A percentile compares a stretch with the other conserved stretches of the same genome.
phyloP scores from a whole-genome alignment of 30 jellyfish, hydroid and myxozoan species.

The Sanderia malayensis region DNA sequence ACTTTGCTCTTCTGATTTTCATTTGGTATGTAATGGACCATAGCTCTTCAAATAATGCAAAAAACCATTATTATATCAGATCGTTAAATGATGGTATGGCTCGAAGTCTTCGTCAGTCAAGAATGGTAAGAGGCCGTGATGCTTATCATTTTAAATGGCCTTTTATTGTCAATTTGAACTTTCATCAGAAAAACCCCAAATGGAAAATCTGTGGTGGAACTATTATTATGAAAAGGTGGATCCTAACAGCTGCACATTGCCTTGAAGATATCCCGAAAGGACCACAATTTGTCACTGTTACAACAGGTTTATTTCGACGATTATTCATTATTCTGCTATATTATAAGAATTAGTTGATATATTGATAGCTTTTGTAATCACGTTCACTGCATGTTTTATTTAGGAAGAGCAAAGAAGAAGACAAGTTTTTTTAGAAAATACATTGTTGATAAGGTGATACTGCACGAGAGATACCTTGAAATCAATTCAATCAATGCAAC shows the following conservation, averaged over 20 bases:
- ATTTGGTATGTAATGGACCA: too few species aligned
- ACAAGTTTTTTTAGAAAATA: constrained; percentile 6
- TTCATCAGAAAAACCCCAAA: not conserved
- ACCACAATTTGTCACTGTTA: not conserved
- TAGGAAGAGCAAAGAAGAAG: not conserved
- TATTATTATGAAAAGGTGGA: not conserved
- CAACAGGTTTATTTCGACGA: too few species aligned
- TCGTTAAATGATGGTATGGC: too few species aligned
- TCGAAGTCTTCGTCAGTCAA: not conserved
- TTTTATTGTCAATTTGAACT: not conserved
- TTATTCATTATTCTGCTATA: too few species aligned
- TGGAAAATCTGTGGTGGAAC: not conserved
- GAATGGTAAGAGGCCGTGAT: not conserved
- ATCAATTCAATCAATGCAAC: constrained; percentile 1
- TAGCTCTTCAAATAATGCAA: too few species aligned
- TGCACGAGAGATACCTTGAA: constrained; percentile 6
- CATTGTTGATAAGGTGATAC: constrained; percentile 21
- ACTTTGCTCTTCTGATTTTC: too few species aligned
- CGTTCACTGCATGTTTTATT: too few species aligned
- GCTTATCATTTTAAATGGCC: not conserved
- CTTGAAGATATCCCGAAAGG: not conserved
- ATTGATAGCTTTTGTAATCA: too few species aligned
- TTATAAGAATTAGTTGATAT: too few species aligned
- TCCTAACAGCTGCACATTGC: not conserved
- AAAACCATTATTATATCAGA: too few species aligned